Conservation (phyloP, 2,113 vertebrate species). For the Rafetus swinhoei region DNA sequence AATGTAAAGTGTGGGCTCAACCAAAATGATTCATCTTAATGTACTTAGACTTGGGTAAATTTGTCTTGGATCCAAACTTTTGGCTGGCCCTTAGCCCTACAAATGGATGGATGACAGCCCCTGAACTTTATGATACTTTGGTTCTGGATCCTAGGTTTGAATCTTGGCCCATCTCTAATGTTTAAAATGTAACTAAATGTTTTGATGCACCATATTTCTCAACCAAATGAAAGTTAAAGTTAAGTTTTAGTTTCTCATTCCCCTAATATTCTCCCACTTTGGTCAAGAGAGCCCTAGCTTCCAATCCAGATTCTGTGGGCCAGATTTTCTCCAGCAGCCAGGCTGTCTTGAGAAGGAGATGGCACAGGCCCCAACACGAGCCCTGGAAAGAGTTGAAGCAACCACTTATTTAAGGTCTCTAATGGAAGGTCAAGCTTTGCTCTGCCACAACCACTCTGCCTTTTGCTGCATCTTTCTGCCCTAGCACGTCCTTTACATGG, state of each 20-base stretch:
- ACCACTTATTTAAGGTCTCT: background rate
- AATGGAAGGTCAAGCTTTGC: background rate
- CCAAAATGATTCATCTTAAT: fast-evolving
- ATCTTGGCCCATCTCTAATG: fast-evolving
- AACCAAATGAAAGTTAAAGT: background rate
- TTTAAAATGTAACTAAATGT: background rate
- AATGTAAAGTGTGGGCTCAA: background rate
- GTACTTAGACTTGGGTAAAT: background rate
- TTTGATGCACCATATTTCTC: background rate
- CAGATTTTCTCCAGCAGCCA: background rate
- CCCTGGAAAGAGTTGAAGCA: background rate
- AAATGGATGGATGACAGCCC: background rate
- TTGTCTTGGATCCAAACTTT: background rate
- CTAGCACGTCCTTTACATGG: background rate
- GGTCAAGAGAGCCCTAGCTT: background rate
- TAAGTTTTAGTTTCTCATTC: background rate
- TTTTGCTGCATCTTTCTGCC: background rate
- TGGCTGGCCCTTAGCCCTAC: background rate
- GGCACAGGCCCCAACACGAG: background rate
- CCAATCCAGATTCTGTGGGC: background rate
- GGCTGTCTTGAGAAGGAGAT: background rate
- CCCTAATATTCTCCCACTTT: background rate
- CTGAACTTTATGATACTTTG: background rate
- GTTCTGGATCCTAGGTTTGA: background rate
- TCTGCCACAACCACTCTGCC: too few species aligned